Evolutionary conservation across 2,113 vertebrate species (phyloP).

Genomic region (Nycticorax nycticorax): DNA sequence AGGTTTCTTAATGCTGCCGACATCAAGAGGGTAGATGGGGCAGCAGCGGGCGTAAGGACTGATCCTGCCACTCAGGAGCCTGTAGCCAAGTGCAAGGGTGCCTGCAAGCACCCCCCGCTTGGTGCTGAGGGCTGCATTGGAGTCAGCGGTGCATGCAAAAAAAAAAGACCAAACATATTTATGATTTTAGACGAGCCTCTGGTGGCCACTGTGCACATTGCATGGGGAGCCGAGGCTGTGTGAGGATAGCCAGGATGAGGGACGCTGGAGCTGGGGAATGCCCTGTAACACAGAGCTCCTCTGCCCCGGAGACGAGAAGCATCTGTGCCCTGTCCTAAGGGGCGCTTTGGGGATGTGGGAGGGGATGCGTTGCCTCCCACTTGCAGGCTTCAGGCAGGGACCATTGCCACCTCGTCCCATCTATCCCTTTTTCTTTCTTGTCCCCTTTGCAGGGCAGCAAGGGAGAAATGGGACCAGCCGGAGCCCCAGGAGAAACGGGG

Average conservation of each 20-base stretch:
- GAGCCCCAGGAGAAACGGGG: constrained; percentile 79
- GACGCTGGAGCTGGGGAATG: accelerated
- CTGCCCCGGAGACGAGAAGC: neutral
- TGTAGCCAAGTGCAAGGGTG: accelerated
- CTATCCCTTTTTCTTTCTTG: neutral
- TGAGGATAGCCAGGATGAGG: too few relatives aligned
- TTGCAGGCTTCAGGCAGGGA: neutral
- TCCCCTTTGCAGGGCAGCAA: constrained; percentile 77
- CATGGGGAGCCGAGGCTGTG: neutral
- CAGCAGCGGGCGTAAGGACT: accelerated
- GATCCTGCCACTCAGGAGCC: accelerated
- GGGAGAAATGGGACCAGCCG: constrained; percentile 77
- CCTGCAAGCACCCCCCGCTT: accelerated
- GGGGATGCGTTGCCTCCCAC: too few relatives aligned
- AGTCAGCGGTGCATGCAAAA: neutral
- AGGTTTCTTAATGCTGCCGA: neutral
- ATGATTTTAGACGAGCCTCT: constrained; percentile 4
- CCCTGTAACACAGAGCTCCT: neutral
- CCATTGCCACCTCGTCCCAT: neutral
- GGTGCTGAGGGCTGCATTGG: accelerated
- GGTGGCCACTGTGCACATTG: neutral
- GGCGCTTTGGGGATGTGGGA: accelerated
- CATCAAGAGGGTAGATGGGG: neutral
- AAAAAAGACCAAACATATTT: neutral
- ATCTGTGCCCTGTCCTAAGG: neutral